Base-by-base conservation (phyloP, 1,140 invertebrate genomes). In the Ylistrum balloti region DNA sequence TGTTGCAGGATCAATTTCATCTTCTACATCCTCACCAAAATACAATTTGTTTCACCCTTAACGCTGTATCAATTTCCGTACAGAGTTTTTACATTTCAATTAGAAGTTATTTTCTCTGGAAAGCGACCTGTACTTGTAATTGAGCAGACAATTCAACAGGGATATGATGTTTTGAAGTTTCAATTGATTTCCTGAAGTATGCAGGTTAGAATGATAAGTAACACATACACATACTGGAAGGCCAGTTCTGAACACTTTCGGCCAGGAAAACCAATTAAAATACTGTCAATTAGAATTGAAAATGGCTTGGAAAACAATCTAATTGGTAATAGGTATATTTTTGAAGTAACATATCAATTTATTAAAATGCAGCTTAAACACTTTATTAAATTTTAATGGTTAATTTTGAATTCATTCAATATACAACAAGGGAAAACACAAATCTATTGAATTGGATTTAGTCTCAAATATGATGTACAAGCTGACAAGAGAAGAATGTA, bases 131-230 rank as follows among this genome's bases (percentile, higher is more conserved):
- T 17, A 28, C 22, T 74, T 74, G 56, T 74, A n/a, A 28, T 74
- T 5, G 56, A 74, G 56, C 17, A 74, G 1, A 74, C 56, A 74
- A 74, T 74, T 74, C 11, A 74, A 74, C 56, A n/a, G 28, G 5
- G n/a, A 74, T 74, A 74, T 74, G 56, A 74, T 28, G 28, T 74
- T 74, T 74, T 74, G 56, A 74, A n/a, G n/a, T 28, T 74, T 17
- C n/a, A 28, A 74, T 74, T 74, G 56, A 74, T 74, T 28, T n/a
- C 1, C 22, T 11, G 28, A 28, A 7, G 56, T 28, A 5, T 74
- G 56, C 56, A 28, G 22, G 13, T 5, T n/a, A n/a, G n/a, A n/a
- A n/a, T n/a, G 28, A 74, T 74, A 74, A 74, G 56, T 74, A 28
- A 74, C 28, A 28, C n/a, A 74, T n/a, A 28, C 11, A 74, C 35